A percentile compares a stretch with the other conserved stretches of the same genome.
These are phyloP conservation scores for Ephialtes manifestator DNA, from an alignment of 2,888 invertebrate genomes.

Conservation along the genomic window DNA sequence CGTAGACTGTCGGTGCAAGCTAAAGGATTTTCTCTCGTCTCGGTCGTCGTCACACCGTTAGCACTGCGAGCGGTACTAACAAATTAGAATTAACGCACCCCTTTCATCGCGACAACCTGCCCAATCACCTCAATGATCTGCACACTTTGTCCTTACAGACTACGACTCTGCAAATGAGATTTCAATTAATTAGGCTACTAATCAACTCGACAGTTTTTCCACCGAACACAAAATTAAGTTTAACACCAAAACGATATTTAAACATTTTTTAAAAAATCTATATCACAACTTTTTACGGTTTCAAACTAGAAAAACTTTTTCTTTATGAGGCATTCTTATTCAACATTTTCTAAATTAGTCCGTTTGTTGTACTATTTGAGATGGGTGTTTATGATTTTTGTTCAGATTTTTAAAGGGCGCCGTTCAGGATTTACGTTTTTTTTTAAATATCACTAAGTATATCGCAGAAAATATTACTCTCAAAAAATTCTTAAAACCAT, in stretches of 20 bases:
- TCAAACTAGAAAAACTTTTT: no score
- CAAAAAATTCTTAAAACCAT: neutral
- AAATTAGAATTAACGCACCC: conserved; percentile 59
- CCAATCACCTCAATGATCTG: conserved; percentile 20
- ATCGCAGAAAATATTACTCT: neutral
- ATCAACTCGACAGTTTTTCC: conserved; percentile 12
- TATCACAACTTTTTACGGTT: no score
- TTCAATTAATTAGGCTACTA: conserved; percentile 34
- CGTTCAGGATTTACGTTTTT: no score
- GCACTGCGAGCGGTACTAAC: conserved; percentile 35
- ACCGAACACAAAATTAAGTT: conserved; percentile 18
- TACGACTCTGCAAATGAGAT: conserved; percentile 38
- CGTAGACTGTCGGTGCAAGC: conserved; percentile 39
- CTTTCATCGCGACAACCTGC: conserved; percentile 42
- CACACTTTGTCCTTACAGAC: neutral
- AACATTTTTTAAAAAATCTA: neutral
- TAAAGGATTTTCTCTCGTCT: conserved; percentile 50
- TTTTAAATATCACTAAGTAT: no score
- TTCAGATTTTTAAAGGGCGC: no score
- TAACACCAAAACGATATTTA: neutral
- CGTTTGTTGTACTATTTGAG: no score
- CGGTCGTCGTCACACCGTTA: conserved; percentile 38
- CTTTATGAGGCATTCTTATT: no score
- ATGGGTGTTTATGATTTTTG: no score
- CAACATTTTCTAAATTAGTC: no score